Evolutionary conservation across 2,113 vertebrate species (phyloP).

Genomic region (Charadrius vociferus): DNA sequence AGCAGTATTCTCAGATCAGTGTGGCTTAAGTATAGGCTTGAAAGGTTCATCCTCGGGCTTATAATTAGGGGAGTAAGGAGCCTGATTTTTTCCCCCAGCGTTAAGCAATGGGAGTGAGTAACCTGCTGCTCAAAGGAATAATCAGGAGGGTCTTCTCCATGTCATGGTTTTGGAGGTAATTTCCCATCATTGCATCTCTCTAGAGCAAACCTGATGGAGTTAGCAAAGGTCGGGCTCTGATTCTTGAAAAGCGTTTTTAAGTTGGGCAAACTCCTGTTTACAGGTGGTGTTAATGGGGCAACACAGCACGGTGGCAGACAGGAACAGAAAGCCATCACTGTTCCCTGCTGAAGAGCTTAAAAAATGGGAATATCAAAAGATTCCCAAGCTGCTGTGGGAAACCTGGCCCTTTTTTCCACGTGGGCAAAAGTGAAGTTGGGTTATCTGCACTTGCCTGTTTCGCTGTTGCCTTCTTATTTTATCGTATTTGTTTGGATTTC

Average conservation of each 20-base stretch:
- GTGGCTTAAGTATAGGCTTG: not conserved
- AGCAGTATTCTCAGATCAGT: not conserved
- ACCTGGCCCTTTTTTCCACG: not conserved
- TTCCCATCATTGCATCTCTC: not conserved
- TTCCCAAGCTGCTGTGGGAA: not conserved
- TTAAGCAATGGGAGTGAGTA: not conserved
- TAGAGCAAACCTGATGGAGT: not conserved
- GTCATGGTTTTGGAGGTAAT: not conserved
- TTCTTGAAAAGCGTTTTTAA: not conserved
- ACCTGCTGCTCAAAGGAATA: not conserved
- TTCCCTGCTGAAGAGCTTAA: not conserved
- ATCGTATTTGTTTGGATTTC: not conserved
- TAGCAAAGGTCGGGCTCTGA: not conserved
- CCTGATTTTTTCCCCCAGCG: rapidly evolving
- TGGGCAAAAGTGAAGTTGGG: not conserved
- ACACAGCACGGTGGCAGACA: not conserved
- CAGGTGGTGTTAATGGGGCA: not conserved
- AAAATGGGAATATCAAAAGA: not conserved
- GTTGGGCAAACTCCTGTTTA: not conserved
- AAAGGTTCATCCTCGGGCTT: not conserved
- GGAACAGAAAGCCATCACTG: not conserved
- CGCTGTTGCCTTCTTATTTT: not conserved
- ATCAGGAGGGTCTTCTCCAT: not conserved
- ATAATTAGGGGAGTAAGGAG: not conserved
- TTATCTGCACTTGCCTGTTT: not conserved